phyloP scores from a whole-genome alignment of 2,113 vertebrate species.

The Sylvilagus bachmani region DNA sequence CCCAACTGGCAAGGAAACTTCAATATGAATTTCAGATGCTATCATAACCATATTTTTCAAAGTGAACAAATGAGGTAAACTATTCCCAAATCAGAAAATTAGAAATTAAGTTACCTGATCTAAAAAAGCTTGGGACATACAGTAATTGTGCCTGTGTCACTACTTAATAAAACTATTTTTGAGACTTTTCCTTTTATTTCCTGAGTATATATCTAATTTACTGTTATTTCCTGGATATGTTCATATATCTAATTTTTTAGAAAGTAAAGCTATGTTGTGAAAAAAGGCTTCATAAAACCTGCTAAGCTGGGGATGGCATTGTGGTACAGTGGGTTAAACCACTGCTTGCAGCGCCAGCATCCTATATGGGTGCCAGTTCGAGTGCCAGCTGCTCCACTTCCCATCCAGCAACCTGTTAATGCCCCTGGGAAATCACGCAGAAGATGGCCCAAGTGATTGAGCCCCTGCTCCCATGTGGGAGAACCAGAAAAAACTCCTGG shows the following conservation, averaged over 20 bases:
- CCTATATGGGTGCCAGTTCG: too few relatives aligned
- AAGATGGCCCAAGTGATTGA: too few relatives aligned
- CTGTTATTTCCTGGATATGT: not conserved
- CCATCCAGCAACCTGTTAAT: too few relatives aligned
- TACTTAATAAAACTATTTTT: constrained; percentile 56
- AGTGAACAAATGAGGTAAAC: constrained; percentile 17
- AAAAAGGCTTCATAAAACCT: constrained; percentile 42
- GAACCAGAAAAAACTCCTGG: too few relatives aligned
- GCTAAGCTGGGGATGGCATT: not conserved
- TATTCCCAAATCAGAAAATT: constrained; percentile 40
- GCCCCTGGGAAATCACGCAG: too few relatives aligned
- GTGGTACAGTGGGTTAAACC: too few relatives aligned
- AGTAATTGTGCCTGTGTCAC: not conserved
- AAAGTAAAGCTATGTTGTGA: constrained; percentile 1
- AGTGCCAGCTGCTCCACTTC: too few relatives aligned
- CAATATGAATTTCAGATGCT: constrained; percentile 13
- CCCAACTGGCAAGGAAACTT: not conserved
- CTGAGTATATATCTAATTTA: not conserved
- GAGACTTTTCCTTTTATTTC: constrained; percentile 30
- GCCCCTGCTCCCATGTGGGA: too few relatives aligned
- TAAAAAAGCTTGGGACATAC: not conserved
- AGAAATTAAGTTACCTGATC: not conserved
- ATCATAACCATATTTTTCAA: constrained; percentile 45
- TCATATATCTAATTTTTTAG: constrained; percentile 25
- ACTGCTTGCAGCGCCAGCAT: too few relatives aligned